These are phyloP conservation scores for Malachius bipustulatus DNA, from an alignment of 2,888 invertebrate genomes.

Conservation along the genomic window DNA sequence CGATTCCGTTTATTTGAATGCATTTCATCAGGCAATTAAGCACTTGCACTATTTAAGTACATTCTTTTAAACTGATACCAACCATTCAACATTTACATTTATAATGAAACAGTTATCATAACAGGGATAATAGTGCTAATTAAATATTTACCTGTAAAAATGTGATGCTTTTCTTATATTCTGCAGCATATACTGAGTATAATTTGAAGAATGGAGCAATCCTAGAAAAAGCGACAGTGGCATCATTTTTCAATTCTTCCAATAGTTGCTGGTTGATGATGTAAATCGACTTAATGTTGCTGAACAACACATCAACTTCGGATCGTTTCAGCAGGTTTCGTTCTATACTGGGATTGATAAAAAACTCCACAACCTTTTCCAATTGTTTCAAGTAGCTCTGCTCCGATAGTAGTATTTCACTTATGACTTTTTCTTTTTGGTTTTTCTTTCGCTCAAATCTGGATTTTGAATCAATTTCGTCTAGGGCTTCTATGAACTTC, in stretches of 20 bases:
- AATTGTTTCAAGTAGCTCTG: slow-evolving; percentile 55
- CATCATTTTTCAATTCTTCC: slow-evolving; percentile 43
- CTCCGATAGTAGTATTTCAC: slow-evolving; percentile 60
- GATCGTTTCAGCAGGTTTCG: slow-evolving; percentile 39
- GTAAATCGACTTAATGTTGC: slow-evolving; percentile 51
- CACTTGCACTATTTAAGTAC: no score
- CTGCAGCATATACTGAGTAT: slow-evolving; percentile 66
- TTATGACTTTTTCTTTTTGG: slow-evolving; percentile 42
- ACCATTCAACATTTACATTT: no score
- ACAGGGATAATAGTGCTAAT: no score
- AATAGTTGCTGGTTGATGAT: slow-evolving; percentile 51
- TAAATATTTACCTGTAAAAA: slow-evolving; percentile 46
- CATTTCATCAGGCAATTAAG: no score
- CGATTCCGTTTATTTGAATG: no score
- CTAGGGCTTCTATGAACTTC: slow-evolving; percentile 47
- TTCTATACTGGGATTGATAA: slow-evolving; percentile 47
- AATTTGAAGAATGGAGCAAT: slow-evolving; percentile 67
- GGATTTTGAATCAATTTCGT: slow-evolving; percentile 34
- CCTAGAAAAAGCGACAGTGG: slow-evolving; percentile 54
- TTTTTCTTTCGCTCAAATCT: slow-evolving; percentile 31
- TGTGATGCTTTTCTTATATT: slow-evolving; percentile 51
- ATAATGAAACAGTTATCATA: no score
- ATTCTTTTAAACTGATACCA: no score
- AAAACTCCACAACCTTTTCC: slow-evolving; percentile 50
- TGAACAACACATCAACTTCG: slow-evolving; percentile 45